Percentiles rank a stretch among this genome's conserved stretches.
These are phyloP conservation scores for Spea bombifrons DNA, from an alignment of 2,113 vertebrate species.

Conservation along the genomic window DNA sequence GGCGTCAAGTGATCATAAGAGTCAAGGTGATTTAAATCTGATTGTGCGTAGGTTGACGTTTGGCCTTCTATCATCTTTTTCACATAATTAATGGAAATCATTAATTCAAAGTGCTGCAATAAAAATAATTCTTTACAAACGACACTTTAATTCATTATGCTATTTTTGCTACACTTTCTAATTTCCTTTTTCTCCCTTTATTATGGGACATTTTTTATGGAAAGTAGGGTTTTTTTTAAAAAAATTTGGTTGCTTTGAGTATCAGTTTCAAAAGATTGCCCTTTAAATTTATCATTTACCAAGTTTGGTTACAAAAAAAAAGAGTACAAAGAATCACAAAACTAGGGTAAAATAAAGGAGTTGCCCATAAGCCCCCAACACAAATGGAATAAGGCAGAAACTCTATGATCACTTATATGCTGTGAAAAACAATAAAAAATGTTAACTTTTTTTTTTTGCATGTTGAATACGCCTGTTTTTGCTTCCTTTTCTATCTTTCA, in stretches of 20 bases:
- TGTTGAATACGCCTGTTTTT: no score
- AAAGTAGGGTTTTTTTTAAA: no score
- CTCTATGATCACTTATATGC: no score
- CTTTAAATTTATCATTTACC: not conserved
- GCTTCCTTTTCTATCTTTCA: slow-evolving; percentile 10
- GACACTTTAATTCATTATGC: slow-evolving; percentile 18
- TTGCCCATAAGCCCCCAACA: no score
- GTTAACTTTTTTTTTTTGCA: no score
- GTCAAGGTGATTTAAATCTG: slow-evolving; percentile 33
- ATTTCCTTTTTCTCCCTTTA: not conserved
- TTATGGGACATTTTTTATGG: not conserved
- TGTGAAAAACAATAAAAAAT: no score
- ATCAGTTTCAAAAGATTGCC: slow-evolving; percentile 16
- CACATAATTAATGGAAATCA: slow-evolving; percentile 36
- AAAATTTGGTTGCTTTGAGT: not conserved
- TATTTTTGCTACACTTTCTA: slow-evolving; percentile 36
- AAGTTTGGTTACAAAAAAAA: no score
- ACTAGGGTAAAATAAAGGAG: no score
- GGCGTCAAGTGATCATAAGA: not conserved
- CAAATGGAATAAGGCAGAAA: no score
- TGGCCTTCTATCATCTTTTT: slow-evolving; percentile 7
- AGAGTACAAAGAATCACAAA: no score
- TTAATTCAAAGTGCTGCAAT: slow-evolving; percentile 18
- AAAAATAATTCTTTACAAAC: slow-evolving; percentile 33
- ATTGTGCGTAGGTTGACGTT: not conserved